phyloP scores from a whole-genome alignment of 2,888 invertebrate species.

The Heliconius erato region DNA sequence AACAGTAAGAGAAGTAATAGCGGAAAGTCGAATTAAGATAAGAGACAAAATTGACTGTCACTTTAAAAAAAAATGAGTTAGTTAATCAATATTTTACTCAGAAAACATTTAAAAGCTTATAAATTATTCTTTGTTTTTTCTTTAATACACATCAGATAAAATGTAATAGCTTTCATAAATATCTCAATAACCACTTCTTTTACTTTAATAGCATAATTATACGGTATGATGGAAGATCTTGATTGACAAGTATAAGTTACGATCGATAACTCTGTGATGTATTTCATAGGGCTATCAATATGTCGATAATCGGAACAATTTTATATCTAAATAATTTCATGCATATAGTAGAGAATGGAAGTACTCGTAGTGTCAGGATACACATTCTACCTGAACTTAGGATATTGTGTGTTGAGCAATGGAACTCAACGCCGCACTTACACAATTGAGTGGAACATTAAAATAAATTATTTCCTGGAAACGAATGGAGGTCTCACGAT shows the following conservation, averaged over 20 bases:
- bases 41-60: neutral
- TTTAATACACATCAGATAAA: neutral
- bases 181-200: conserved; percentile 20
- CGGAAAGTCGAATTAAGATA: too few species aligned
- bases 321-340: neutral
- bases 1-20: too few species aligned
- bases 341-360: too few species aligned
- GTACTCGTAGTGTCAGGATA: too few species aligned
- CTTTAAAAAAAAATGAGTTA: neutral
- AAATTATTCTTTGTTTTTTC: neutral
- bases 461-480: too few species aligned
- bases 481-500: too few species aligned
- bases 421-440: neutral
- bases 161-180: conserved; percentile 21
- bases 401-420: neutral
- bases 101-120: neutral
- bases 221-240: conserved; percentile 18
- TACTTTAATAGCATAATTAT: conserved; percentile 18
- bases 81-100: neutral
- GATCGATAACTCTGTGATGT: neutral
- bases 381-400: too few species aligned
- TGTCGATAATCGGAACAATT: neutral
- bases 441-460: neutral
- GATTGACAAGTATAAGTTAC: conserved; percentile 39
- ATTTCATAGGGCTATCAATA: neutral